These are phyloP conservation scores for Melinaea menophilus DNA, from an alignment of 2,888 invertebrate genomes.

Conservation along the genomic window DNA sequence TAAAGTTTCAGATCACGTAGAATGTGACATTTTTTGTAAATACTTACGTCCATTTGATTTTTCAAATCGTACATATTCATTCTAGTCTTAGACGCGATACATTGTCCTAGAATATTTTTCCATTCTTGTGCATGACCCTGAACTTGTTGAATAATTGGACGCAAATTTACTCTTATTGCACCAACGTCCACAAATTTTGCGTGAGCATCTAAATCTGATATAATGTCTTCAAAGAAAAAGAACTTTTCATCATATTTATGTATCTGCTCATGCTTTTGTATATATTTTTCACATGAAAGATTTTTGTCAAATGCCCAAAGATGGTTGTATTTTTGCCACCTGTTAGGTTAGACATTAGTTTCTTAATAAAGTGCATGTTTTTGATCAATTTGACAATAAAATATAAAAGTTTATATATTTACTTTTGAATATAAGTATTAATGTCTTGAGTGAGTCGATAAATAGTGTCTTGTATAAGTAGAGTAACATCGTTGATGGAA, in stretches of 20 bases:
- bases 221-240: slow-evolving; percentile 87
- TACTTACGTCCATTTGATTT: slow-evolving; percentile 81
- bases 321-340: slow-evolving; percentile 85
- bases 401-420: slow-evolving; percentile 28
- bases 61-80: slow-evolving; percentile 83
- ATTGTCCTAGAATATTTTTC: slow-evolving; percentile 85
- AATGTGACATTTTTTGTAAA: no score
- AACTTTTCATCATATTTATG: slow-evolving; percentile 89
- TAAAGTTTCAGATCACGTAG: no score
- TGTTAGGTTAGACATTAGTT: slow-evolving; percentile 36
- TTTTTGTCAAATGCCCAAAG: slow-evolving; percentile 88
- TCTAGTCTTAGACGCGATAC: slow-evolving; percentile 82
- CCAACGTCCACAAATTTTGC: slow-evolving; percentile 80
- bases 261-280: slow-evolving; percentile 76
- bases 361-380: not conserved
- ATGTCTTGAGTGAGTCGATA: slow-evolving; percentile 82
- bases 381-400: not conserved
- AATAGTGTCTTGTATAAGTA: slow-evolving; percentile 82
- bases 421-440: slow-evolving; percentile 79
- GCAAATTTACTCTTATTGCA: slow-evolving; percentile 85
- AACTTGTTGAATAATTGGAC: slow-evolving; percentile 80
- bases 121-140: slow-evolving; percentile 87
- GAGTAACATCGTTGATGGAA: slow-evolving; percentile 82
- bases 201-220: slow-evolving; percentile 80
- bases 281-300: slow-evolving; percentile 86